These are phyloP conservation scores for Odontothrips loti DNA, from an alignment of 2,888 invertebrate genomes.

Conservation along the genomic window DNA sequence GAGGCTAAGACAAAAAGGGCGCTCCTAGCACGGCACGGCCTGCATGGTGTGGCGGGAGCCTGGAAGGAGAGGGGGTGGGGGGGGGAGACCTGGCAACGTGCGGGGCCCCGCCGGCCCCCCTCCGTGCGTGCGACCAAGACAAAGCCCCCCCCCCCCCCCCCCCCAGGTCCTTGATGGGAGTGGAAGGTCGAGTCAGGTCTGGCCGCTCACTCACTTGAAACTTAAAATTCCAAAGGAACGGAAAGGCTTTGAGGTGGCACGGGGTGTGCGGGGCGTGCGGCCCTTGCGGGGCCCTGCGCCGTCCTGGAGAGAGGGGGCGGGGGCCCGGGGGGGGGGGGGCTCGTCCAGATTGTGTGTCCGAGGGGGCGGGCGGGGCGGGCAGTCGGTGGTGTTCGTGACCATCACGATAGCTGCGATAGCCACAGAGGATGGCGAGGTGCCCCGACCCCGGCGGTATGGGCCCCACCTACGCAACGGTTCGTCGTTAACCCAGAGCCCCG, in stretches of 20 bases:
- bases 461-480: too few relatives aligned
- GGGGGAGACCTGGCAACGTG: background rate
- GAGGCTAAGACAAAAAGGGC: too few relatives aligned
- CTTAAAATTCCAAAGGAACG: background rate
- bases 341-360: too few relatives aligned
- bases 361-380: background rate
- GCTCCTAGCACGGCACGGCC: too few relatives aligned
- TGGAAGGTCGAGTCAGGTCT: background rate
- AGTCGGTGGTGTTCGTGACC: background rate
- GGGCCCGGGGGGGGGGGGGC: background rate
- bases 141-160: background rate
- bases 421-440: background rate
- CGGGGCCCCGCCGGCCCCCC: background rate
- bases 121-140: background rate
- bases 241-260: background rate
- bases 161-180: background rate
- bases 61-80: background rate
- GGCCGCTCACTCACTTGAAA: background rate
- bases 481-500: background rate
- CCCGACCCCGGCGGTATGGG: background rate
- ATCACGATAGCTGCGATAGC: background rate
- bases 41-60: background rate
- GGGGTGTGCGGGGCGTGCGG: background rate
- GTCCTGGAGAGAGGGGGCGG: too few relatives aligned
- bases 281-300: too few relatives aligned